Conservation (phyloP, 2,888 invertebrate genomes). For the Drosophila tanythrix region DNA sequence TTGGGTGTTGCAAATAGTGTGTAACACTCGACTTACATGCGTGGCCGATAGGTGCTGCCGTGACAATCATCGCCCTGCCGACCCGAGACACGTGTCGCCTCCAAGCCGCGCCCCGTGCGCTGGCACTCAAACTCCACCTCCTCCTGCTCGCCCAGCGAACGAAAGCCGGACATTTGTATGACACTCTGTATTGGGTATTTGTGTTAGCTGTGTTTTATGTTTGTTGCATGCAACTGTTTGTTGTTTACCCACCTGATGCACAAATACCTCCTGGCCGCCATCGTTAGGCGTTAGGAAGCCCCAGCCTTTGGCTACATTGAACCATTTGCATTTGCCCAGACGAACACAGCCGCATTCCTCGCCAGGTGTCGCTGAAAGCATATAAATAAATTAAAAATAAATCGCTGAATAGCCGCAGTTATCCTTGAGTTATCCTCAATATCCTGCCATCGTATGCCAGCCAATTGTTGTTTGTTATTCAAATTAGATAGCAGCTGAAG, state of each 20-base stretch:
- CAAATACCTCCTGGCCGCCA: conserved; percentile 95
- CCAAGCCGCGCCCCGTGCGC: conserved; percentile 93
- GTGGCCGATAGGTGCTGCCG: conserved; percentile 92
- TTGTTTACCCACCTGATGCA: conserved; percentile 91
- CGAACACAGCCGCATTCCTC: conserved; percentile 86
- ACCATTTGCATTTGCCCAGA: conserved; percentile 96
- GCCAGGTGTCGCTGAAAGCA: conserved; percentile 67
- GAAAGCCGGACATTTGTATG: conserved; percentile 95
- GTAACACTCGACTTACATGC: conserved; percentile 76
- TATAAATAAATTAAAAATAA: background rate
- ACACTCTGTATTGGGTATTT: conserved; percentile 88
- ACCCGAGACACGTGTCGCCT: conserved; percentile 94
- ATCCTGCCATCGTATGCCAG: conserved; percentile 54
- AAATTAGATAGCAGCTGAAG: conserved; percentile 67
- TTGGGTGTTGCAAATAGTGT: background rate
- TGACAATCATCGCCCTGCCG: conserved; percentile 91
- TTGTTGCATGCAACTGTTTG: background rate
- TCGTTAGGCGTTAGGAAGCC: conserved; percentile 97
- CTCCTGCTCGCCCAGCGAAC: conserved; percentile 94
- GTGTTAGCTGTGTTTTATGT: background rate
- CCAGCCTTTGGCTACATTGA: conserved; percentile 97
- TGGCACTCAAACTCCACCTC: conserved; percentile 95
- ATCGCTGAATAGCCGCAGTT: background rate
- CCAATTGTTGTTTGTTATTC: conserved; percentile 62
- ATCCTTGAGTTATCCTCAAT: conserved; percentile 45